Evolutionary conservation across 2,113 vertebrate species (phyloP).

Genomic region (Phylloscopus trochiloides): DNA sequence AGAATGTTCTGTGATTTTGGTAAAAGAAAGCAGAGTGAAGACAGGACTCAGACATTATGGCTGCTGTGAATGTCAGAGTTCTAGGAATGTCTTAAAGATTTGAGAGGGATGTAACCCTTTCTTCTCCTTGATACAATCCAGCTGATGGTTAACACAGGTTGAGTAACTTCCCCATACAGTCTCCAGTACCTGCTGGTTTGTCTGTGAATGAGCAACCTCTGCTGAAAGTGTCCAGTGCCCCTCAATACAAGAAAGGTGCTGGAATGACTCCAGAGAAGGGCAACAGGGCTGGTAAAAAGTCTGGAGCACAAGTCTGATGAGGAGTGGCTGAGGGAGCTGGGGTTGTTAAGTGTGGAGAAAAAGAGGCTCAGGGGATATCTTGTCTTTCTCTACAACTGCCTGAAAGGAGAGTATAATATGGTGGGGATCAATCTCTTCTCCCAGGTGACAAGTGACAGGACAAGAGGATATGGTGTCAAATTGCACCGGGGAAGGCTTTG

Average conservation of each 20-base stretch:
- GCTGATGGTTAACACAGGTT: not conserved
- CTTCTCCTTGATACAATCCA: not conserved
- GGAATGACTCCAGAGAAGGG: not conserved
- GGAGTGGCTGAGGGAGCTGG: not conserved
- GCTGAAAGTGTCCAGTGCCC: not conserved
- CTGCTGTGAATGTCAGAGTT: not conserved
- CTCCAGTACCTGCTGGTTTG: not conserved
- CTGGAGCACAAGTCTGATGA: not conserved
- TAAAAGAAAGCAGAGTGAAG: not conserved
- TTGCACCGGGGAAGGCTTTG: fast-evolving
- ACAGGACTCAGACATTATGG: not conserved
- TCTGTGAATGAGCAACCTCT: not conserved
- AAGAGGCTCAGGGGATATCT: no score
- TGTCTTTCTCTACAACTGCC: not conserved
- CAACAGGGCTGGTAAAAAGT: not conserved
- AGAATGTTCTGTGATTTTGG: not conserved
- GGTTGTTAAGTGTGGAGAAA: not conserved
- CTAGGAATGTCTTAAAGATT: not conserved
- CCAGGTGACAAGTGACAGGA: not conserved
- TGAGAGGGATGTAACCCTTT: not conserved
- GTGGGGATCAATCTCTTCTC: not conserved
- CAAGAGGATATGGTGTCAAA: not conserved
- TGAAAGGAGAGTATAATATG: not conserved
- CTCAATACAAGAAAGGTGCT: not conserved
- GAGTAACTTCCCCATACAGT: not conserved